These are phyloP conservation scores for Bothrops jararaca DNA, from an alignment of 2,113 vertebrate species.

Conservation along the genomic window DNA sequence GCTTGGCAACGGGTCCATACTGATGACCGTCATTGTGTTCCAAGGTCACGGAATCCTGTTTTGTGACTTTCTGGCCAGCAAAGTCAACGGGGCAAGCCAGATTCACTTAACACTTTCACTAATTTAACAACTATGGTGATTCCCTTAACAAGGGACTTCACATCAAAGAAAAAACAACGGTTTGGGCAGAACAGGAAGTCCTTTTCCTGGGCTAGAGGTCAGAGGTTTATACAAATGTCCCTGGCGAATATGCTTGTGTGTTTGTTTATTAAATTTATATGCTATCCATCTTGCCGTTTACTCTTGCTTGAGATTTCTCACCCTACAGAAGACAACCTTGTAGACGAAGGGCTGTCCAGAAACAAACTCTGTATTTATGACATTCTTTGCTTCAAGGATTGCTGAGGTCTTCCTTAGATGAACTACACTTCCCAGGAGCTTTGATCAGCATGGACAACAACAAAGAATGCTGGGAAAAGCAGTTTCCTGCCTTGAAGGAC, in stretches of 20 bases:
- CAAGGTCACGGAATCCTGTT: no score
- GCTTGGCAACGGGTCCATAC: no score
- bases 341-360: not conserved
- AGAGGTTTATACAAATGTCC: not conserved
- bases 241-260: not conserved
- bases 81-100: no score
- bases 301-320: not conserved
- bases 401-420: not conserved
- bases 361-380: not conserved
- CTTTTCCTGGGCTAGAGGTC: not conserved
- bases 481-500: not conserved
- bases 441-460: not conserved
- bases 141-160: not conserved
- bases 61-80: no score
- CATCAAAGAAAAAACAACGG: not conserved
- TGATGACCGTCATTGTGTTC: no score
- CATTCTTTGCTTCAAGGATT: not conserved
- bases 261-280: not conserved
- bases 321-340: not conserved
- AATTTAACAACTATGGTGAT: no score
- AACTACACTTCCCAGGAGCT: not conserved
- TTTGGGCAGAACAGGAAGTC: not conserved
- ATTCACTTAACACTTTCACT: no score
- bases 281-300: not conserved
- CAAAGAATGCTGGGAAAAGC: not conserved